Evolutionary conservation across 2,797 vertebrate genomes (phyloP), one percentile per base, ranked within the genome.

Genomic region (Chelon auratus): DNA sequence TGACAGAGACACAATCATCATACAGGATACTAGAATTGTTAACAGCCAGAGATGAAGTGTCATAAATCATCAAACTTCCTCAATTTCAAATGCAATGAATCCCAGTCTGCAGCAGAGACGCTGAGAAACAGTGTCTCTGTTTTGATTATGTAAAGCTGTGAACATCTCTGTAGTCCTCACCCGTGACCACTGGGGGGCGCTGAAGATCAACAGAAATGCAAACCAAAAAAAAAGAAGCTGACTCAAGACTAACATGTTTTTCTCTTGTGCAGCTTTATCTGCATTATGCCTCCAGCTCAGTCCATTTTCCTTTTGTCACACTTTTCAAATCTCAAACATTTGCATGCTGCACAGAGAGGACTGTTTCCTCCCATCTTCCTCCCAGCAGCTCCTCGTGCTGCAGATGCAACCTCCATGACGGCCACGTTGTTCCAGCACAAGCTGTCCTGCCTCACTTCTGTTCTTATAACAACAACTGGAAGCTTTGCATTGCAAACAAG

Each of bases 121-220:
- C 24, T 24, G 24, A 24, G n/a, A n/a, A n/a, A n/a, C n/a, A n/a
- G n/a, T n/a, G n/a, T n/a, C n/a, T n/a, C n/a, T n/a, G 22, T 22
- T 30, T 30, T 30, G 12, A 14, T 51, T 22, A 15, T 33, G 52
- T 1, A 54, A 11, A 24, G 4, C 3, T 10, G 20, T 40, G 26
- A 55, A 30, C 60, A 15, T 37, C 54, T 12, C 5, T 83, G 84
- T 78, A 85, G 9, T 69, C 17, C 15, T 50, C 3, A 0, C 0
- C 5, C 53, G 4, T 63, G 67, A 64, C 87, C 92, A 92, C 89
- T 72, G 53, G 52, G 88, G 62, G 90, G 82, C 47, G 85, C 84
- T 90, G 47, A 77, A 85, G 82, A 50, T 57, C 59, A 87, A 80
- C 61, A 79, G n/a, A 64, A 82, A 55, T 74, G 3, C 30, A 33